These are phyloP conservation scores for Lamellibrachia satsuma DNA, from an alignment of 2,888 invertebrate species.

Conservation along the genomic window DNA sequence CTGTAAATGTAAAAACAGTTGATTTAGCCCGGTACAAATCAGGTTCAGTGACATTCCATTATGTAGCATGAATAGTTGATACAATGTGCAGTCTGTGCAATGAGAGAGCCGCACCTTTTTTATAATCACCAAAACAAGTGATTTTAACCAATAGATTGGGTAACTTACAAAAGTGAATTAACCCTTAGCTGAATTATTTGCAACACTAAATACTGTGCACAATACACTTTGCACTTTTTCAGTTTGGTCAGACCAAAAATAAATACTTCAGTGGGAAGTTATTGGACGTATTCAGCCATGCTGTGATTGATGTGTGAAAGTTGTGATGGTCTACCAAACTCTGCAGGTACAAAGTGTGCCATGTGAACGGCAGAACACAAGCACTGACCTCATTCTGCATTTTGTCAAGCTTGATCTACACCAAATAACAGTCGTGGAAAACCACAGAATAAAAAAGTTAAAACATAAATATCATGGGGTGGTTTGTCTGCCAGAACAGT, in stretches of 20 bases:
- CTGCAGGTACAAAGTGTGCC: background rate
- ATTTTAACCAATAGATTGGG: no score
- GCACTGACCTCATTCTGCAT: background rate
- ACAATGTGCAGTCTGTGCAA: no score
- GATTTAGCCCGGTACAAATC: no score
- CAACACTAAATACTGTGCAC: no score
- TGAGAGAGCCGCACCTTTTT: no score
- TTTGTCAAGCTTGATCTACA: background rate
- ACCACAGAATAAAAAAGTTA: background rate
- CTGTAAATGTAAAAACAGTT: no score
- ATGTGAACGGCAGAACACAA: background rate
- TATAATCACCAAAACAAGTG: no score
- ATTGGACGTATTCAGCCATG: background rate
- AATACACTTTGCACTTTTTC: no score
- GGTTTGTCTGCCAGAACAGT: background rate
- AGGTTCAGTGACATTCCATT: no score
- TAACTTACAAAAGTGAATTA: no score
- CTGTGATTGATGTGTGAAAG: background rate
- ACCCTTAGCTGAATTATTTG: no score
- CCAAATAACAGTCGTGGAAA: background rate
- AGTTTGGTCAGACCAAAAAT: background rate
- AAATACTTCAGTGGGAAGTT: background rate
- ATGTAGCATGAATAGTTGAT: no score
- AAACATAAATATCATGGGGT: background rate
- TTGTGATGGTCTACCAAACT: background rate